Percentiles rank a stretch among this genome's conserved stretches.
Evolutionary conservation across 2,797 vertebrate genomes (phyloP).

Genomic region (Phrynocephalus forsythii): DNA sequence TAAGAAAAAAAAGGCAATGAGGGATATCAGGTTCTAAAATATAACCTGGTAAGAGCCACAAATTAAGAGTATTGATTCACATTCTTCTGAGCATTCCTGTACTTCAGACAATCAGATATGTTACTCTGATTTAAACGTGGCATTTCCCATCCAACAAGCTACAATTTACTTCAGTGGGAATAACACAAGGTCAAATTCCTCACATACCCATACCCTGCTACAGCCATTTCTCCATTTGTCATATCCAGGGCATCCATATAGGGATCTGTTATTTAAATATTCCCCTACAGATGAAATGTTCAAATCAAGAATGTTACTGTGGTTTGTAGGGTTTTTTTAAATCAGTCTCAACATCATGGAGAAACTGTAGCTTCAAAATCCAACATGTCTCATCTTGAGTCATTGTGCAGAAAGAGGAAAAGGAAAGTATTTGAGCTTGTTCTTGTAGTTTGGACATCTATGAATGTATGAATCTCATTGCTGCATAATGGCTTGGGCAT

Average conservation of each 20-base stretch:
- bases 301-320: too few species aligned
- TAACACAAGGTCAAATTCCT: not conserved
- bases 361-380: not conserved
- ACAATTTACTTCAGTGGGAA: not conserved
- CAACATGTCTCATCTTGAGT: not conserved
- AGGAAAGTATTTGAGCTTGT: not conserved
- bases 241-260: not conserved
- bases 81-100: not conserved
- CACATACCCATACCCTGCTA: not conserved
- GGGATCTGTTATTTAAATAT: not conserved
- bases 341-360: not conserved
- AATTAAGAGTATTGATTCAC: not conserved
- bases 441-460: not conserved
- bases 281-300: not conserved
- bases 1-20: not conserved
- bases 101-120: not conserved
- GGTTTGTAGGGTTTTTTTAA: not conserved
- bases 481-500: conserved; percentile 52
- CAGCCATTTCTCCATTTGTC: not conserved
- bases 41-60: not conserved
- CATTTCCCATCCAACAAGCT: not conserved
- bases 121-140: not conserved
- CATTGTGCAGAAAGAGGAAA: not conserved
- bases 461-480: not conserved
- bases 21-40: not conserved